A percentile compares a stretch with the other conserved stretches of the same genome.
Evolutionary conservation across 2,888 invertebrate species (phyloP).

Genomic region (Ectemnius lituratus): DNA sequence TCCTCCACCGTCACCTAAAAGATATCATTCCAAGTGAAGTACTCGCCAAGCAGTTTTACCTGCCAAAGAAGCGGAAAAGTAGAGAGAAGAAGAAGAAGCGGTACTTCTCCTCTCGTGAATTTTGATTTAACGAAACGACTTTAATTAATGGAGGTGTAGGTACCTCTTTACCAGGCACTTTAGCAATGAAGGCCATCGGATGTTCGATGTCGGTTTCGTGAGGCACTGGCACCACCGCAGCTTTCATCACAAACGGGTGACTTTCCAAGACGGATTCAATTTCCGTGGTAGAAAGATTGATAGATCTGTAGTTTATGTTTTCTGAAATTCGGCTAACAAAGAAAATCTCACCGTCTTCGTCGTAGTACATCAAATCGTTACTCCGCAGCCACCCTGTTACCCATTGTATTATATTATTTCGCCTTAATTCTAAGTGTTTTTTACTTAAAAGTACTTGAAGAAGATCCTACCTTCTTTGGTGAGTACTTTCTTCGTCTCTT

Average conservation of each 20-base stretch:
- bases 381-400: conserved; percentile 23
- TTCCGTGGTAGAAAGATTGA: conserved; percentile 22
- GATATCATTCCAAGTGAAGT: not conserved
- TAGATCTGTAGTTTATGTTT: conserved; percentile 23
- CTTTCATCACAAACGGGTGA: conserved; percentile 22
- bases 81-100: not conserved
- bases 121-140: not conserved
- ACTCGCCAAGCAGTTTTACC: not conserved
- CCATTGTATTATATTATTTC: no score
- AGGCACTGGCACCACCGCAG: conserved; percentile 18
- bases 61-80: not conserved
- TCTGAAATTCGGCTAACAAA: conserved; percentile 27
- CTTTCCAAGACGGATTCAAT: conserved; percentile 23
- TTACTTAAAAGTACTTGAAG: no score
- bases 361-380: conserved; percentile 33
- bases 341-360: conserved; percentile 30
- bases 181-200: conserved; percentile 20
- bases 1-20: conserved; percentile 27
- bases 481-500: conserved; percentile 79
- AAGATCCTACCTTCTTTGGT: conserved; percentile 75
- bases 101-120: not conserved
- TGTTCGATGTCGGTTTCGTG: conserved; percentile 22
- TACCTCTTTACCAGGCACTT: conserved; percentile 24
- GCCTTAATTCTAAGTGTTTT: no score
- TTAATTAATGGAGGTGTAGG: not conserved